Conservation (phyloP, 1,140 invertebrate species). For the Meloidogyne exigua region DNA sequence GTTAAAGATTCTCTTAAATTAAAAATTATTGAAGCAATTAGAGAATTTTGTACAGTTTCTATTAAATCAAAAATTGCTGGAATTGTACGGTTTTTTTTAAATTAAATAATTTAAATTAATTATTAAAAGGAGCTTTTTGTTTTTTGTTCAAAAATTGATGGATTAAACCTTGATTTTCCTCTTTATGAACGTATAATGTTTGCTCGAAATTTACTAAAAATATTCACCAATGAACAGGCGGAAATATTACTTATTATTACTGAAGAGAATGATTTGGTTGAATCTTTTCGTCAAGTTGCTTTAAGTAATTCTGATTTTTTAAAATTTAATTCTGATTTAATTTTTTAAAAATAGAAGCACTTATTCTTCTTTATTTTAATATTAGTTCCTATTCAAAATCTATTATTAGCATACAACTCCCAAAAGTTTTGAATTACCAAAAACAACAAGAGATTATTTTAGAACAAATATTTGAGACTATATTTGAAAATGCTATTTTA, state of each 20-base stretch:
- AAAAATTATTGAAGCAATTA: constrained; percentile 21
- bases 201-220: constrained; percentile 11
- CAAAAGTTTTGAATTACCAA: constrained; percentile 1
- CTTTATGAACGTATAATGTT: constrained; percentile 10
- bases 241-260: too few species aligned
- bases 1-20: background rate
- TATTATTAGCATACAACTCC: constrained; percentile 15
- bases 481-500: background rate
- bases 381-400: background rate
- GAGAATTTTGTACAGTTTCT: constrained; percentile 15
- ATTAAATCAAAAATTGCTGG: constrained; percentile 17
- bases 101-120: background rate
- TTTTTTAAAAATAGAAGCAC: background rate
- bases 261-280: too few species aligned
- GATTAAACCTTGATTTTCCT: constrained; percentile 7
- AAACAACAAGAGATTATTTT: background rate
- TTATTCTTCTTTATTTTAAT: constrained; percentile 3
- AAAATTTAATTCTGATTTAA: background rate
- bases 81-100: constrained; percentile 6
- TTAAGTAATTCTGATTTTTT: too few species aligned
- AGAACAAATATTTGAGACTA: background rate
- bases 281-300: too few species aligned
- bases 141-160: constrained; percentile 23
- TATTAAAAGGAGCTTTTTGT: constrained; percentile 18
- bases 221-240: too few species aligned